phyloP scores from a whole-genome alignment of 2,888 invertebrate species.

The Lycia hirtaria region DNA sequence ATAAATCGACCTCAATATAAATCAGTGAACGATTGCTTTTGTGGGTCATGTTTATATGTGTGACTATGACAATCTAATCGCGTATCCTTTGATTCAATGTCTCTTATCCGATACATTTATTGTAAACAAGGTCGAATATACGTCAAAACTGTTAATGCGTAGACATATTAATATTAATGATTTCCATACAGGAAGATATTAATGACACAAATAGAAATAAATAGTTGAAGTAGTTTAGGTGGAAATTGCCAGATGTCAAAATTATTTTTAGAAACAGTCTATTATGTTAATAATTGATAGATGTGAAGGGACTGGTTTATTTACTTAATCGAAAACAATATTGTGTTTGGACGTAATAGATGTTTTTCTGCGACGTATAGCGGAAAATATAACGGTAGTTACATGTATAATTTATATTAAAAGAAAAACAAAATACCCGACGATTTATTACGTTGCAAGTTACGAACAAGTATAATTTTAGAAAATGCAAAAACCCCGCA shows the following conservation, averaged over 20 bases:
- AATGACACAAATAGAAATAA: neutral
- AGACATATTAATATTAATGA: neutral
- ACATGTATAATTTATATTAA: too few relatives aligned
- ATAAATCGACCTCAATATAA: constrained; percentile 9
- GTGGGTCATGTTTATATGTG: constrained; percentile 9
- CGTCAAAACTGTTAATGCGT: neutral
- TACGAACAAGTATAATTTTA: too few relatives aligned
- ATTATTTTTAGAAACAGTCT: too few relatives aligned
- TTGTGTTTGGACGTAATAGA: too few relatives aligned
- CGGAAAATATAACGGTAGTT: too few relatives aligned
- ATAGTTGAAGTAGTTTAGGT: neutral
- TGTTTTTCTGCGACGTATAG: too few relatives aligned
- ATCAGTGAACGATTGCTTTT: constrained; percentile 2
- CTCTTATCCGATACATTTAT: constrained; percentile 10
- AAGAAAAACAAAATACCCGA: too few relatives aligned
- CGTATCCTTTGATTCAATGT: constrained; percentile 23
- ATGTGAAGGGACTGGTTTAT: too few relatives aligned
- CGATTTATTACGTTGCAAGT: too few relatives aligned
- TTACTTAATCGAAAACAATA: too few relatives aligned
- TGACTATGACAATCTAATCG: constrained; percentile 12
- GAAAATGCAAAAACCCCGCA: too few relatives aligned
- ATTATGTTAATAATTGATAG: too few relatives aligned
- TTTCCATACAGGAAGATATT: neutral
- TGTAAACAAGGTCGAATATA: constrained; percentile 15
- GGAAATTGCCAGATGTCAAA: neutral